Base-by-base conservation (phyloP, 1,140 invertebrate genomes). In the Trichonephila clavata region DNA sequence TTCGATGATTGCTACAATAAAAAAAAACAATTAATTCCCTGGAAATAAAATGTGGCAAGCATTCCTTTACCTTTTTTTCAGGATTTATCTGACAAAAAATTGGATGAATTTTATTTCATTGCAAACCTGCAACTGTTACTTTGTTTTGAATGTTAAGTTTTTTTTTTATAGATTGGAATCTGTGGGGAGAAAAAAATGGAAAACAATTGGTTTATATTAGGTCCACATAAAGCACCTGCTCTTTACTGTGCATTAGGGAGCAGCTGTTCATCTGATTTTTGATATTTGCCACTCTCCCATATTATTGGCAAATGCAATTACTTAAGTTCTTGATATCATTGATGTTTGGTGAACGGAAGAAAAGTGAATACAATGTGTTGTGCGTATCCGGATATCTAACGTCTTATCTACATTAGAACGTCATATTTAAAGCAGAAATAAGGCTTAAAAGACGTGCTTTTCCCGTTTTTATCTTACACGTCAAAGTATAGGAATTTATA, bases 181-280 rank as follows among this genome's bases (percentile, higher is more conserved):
- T n/a, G n/a, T n/a, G n/a, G n/a, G n/a, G n/a, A 39, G 32, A 39
- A 32, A 18, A 39, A 77, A 0, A 63, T 6, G 27, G 27, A 68
- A 71, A 71, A 39, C 0, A 32, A 14, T 39, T 18, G 71, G 32
- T 27, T 77, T 77, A 39, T 39, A 68, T 68, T 14, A 68, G 65
- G 65, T 68, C 21, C 24, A 77, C 27, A 77, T 77, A 77, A 77
- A 77, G 27, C 71, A 77, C 71, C 71, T 77, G 71, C 14, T 77
- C 71, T 39, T 18, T 27, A 77, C 71, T 32, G 27, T 18, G 32
- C 13, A 32, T 16, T 0, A 1, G 71, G 71, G 71, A 77, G 71
- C 71, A 77, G 71, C 24, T 77, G 71, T 20, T 77, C 16, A 5
- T 32, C 18, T 32, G 32, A 77, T 77, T 32, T 50, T 32, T 39